phyloP scores from a whole-genome alignment of 1,140 invertebrate genomes.

The Phenacoccus solenopsis region DNA sequence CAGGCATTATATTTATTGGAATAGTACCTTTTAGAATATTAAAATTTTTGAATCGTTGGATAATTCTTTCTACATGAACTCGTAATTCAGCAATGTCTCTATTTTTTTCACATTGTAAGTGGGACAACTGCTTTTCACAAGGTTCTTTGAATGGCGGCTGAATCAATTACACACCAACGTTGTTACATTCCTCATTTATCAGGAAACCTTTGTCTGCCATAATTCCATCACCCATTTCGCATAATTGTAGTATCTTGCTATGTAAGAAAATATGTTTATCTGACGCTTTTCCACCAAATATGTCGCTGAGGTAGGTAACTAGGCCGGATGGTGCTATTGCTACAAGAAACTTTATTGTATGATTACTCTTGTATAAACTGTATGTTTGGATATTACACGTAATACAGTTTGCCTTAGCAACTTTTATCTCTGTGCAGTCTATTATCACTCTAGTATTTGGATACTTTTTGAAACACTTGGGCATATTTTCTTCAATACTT shows the following conservation, averaged over 20 bases:
- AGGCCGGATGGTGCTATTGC: too few species aligned
- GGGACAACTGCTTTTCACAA: slow-evolving; percentile 24
- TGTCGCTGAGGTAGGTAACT: slow-evolving; percentile 33
- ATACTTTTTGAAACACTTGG: too few species aligned
- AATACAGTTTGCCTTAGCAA: too few species aligned
- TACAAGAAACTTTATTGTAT: too few species aligned
- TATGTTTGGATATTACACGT: too few species aligned
- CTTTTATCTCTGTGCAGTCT: too few species aligned
- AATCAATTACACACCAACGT: too few species aligned
- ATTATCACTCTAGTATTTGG: too few species aligned
- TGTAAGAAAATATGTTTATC: slow-evolving; percentile 31
- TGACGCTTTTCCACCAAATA: slow-evolving; percentile 29
- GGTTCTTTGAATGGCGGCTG: too few species aligned
- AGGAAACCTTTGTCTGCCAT: slow-evolving; percentile 33
- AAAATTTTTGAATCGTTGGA: slow-evolving; percentile 30
- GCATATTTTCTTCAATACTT: too few species aligned
- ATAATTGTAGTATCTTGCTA: slow-evolving; percentile 28
- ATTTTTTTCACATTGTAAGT: slow-evolving; percentile 27
- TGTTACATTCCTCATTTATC: background rate
- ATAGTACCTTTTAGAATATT: slow-evolving; percentile 26
- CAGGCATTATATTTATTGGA: background rate
- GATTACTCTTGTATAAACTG: too few species aligned
- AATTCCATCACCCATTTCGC: slow-evolving; percentile 26
- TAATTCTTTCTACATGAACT: slow-evolving; percentile 29
- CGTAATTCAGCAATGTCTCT: slow-evolving; percentile 26